Percentiles rank a stretch among this genome's conserved stretches.
Evolutionary conservation across 2,113 vertebrate species (phyloP).

Genomic region (Phaethon lepturus): DNA sequence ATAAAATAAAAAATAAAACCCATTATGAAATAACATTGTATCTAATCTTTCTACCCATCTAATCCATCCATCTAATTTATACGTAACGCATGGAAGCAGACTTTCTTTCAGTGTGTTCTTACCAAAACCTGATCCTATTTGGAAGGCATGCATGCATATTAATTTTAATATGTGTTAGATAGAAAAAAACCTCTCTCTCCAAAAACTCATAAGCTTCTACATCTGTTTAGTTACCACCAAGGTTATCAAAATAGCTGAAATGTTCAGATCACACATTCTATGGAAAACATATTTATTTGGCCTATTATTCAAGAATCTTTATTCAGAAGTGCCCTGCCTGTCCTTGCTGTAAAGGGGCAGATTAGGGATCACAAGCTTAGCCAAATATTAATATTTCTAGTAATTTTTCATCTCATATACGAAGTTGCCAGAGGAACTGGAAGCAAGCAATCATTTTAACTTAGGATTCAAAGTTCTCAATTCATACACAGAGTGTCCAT

Average conservation of each 20-base stretch:
- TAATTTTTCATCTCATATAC: background rate
- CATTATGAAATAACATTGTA: background rate
- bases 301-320: background rate
- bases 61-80: background rate
- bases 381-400: background rate
- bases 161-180: background rate
- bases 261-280: background rate
- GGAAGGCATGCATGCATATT: background rate
- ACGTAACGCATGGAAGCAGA: background rate
- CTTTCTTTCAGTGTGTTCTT: background rate
- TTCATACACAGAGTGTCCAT: background rate
- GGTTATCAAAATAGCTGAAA: background rate
- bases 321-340: background rate
- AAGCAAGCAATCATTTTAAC: background rate
- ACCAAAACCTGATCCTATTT: background rate
- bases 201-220: background rate
- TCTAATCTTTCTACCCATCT: background rate
- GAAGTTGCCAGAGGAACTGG: background rate
- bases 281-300: background rate
- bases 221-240: background rate
- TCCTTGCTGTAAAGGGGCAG: background rate
- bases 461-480: background rate
- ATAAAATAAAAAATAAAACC: background rate
- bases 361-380: background rate
- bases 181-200: background rate